phyloP scores from a whole-genome alignment of 2,888 invertebrate genomes.

The Tholera decimalis region DNA sequence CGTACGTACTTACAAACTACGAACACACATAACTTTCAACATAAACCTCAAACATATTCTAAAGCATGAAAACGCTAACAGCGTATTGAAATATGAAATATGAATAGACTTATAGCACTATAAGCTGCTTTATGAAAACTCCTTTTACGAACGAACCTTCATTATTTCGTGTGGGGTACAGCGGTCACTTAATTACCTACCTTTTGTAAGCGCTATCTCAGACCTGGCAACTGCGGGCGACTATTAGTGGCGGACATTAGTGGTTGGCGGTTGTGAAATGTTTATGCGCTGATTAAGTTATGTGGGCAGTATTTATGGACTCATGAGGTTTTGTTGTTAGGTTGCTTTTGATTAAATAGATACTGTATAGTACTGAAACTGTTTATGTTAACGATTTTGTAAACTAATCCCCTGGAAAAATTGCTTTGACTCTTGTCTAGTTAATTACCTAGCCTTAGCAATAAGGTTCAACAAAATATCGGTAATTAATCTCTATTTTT shows the following conservation, averaged over 20 bases:
- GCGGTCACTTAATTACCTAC: conserved; percentile 64
- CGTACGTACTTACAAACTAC: background rate
- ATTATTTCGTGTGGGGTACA: conserved; percentile 51
- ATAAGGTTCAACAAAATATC: too few relatives aligned
- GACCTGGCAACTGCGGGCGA: conserved; percentile 54
- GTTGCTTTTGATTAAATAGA: background rate
- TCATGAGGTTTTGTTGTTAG: background rate
- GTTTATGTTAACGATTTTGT: too few relatives aligned
- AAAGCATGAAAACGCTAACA: conserved; percentile 20
- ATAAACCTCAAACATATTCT: background rate
- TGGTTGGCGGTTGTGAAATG: conserved; percentile 21
- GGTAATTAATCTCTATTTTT: too few relatives aligned
- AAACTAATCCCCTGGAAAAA: too few relatives aligned
- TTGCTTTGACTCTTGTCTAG: too few relatives aligned
- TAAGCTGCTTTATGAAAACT: conserved; percentile 42
- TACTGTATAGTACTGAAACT: too few relatives aligned
- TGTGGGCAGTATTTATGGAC: conserved; percentile 2
- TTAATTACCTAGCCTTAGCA: too few relatives aligned
- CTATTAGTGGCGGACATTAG: conserved; percentile 49
- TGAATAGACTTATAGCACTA: conserved; percentile 35
- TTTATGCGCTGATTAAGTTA: conserved; percentile 20
- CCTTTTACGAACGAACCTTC: conserved; percentile 49
- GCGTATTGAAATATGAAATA: conserved; percentile 46
- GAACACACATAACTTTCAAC: background rate
- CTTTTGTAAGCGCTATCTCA: conserved; percentile 38